Evolutionary conservation across 2,113 vertebrate species (phyloP), one percentile per base, ranked within the genome.

Genomic region (Isichthys henryi): DNA sequence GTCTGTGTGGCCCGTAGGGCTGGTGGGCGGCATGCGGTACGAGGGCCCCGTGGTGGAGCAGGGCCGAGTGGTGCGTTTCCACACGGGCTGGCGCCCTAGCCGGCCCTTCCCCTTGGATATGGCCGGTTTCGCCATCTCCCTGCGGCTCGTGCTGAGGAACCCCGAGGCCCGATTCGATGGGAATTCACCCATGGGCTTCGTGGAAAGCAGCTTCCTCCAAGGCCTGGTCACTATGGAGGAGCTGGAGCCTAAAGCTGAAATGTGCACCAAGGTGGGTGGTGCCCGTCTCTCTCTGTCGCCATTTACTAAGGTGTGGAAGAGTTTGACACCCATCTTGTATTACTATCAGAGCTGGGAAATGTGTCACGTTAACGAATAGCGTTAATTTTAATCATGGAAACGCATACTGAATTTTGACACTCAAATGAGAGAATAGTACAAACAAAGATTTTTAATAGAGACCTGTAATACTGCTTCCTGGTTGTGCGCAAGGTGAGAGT

Each of bases 101-200:
- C 96, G 97, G 0, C 97, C 97, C 39, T 98, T 98, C 92, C 97
- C 97, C 0, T 91, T 98, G 89, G 97, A 98, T 92, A 98, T 98
- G 97, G 97, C 97, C 0, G 97, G 97, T 46, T 98, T 98, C 0
- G 97, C 97, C 0, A 95, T 98, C 2, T 96, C 97, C 46, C 94
- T 98, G 74, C 94, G 93, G 49, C 93, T 97, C 91, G 94, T 98
- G 5, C 89, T 97, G 93, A 92, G 94, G 90, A 96, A 97, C 90
- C 96, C 94, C 0, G 94, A 95, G 15, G 96, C 97, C 53, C 93
- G 92, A 35, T 98, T 98, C 21, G 96, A 98, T 5, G 95, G 95
- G 6, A 92, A 96, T 0, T 97, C 97, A 6, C 96, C 97, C 56
- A 97, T 97, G 90, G 97, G 97, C 88, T 97, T 97, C 92, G 93